These are phyloP conservation scores for Eucidaris tribuloides DNA, from an alignment of 35 echinoderm and acorn worm species.

Conservation along the genomic window DNA sequence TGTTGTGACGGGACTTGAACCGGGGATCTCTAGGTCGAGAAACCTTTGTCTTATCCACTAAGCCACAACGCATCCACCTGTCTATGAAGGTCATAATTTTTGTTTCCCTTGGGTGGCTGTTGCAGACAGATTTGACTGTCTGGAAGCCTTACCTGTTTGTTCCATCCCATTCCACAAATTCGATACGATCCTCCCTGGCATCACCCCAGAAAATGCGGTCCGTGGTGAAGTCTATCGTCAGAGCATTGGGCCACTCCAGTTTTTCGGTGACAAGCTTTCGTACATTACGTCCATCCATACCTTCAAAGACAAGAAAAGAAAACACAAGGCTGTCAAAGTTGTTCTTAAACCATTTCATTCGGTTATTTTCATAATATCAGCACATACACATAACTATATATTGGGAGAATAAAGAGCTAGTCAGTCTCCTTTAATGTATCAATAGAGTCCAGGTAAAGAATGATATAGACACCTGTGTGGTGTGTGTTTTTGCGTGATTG, in stretches of 20 bases:
- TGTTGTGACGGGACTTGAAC: no score
- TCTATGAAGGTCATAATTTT: no score
- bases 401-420: background rate
- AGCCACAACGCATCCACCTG: no score
- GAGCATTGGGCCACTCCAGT: constrained; percentile 84
- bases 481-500: no score
- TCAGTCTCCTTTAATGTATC: background rate
- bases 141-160: constrained; percentile 62
- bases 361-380: background rate
- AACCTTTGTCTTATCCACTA: no score
- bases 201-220: constrained; percentile 87
- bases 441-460: no score
- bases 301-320: background rate
- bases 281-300: constrained; percentile 75
- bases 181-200: constrained; percentile 78
- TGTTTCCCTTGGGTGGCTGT: no score
- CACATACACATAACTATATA: background rate
- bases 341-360: background rate
- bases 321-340: background rate
- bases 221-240: constrained; percentile 84
- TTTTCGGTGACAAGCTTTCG: constrained; percentile 42
- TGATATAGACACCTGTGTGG: no score
- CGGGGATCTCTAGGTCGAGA: no score
- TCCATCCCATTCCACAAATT: constrained; percentile 66
- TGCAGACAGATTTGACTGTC: no score